Percentiles rank a stretch among this genome's conserved stretches.
These are phyloP conservation scores for Xiphorhynchus erythropygius DNA, from an alignment of 2,797 vertebrate genomes.

Conservation along the genomic window DNA sequence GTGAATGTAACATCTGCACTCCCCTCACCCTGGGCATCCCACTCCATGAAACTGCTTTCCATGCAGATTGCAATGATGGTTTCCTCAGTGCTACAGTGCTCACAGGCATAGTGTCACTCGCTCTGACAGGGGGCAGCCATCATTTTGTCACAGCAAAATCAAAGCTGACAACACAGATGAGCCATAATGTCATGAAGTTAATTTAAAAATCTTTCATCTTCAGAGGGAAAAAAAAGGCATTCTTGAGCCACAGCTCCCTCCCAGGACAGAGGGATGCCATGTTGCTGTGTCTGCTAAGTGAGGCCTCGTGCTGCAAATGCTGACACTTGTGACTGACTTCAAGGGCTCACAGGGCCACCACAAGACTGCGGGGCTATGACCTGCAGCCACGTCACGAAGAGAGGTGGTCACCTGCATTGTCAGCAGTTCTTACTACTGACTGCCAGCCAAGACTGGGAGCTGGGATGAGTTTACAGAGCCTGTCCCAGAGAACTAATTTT, in stretches of 20 bases:
- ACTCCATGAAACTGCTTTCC: rapidly evolving
- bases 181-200: conserved; percentile 14
- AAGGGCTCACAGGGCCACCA: neutral
- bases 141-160: conserved; percentile 35
- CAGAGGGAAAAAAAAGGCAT: neutral
- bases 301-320: neutral
- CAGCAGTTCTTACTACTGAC: neutral
- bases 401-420: neutral
- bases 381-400: neutral
- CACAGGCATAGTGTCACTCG: neutral
- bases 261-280: neutral
- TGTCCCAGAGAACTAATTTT: neutral
- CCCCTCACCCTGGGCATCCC: neutral
- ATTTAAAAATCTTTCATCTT: conserved; percentile 34
- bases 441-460: neutral
- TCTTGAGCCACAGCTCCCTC: neutral
- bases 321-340: rapidly evolving
- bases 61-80: rapidly evolving
- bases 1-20: neutral
- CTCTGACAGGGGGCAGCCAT: neutral
- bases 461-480: neutral
- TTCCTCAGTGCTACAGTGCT: neutral
- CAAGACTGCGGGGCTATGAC: rapidly evolving
- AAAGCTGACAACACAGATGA: conserved; percentile 39
- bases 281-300: neutral